These are phyloP conservation scores for Neodiprion fabricii DNA, from an alignment of 1,140 invertebrate species.

Conservation along the genomic window DNA sequence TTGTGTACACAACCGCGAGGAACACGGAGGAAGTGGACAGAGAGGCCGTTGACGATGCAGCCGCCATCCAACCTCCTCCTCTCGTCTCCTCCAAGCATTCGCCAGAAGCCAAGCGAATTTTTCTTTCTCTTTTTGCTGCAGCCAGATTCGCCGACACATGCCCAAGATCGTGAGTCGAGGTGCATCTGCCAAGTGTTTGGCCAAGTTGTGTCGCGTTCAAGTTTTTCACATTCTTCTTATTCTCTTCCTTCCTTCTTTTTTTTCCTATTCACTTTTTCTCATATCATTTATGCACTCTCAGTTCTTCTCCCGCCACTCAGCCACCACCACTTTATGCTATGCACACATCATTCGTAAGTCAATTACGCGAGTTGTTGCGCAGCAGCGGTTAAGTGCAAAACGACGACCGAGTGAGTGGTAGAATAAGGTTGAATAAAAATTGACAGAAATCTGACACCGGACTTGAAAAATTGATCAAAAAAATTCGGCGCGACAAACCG, in stretches of 20 bases:
- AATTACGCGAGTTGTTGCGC: neutral
- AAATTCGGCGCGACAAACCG: neutral
- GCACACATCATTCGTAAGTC: neutral
- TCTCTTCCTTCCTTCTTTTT: neutral
- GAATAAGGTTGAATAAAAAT: too few species aligned
- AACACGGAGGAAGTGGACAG: neutral
- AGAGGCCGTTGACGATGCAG: neutral
- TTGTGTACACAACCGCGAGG: neutral
- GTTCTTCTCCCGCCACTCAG: neutral
- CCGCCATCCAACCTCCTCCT: neutral
- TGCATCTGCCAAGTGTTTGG: slow-evolving; percentile 3
- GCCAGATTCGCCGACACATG: neutral
- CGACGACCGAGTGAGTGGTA: neutral
- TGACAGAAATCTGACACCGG: too few species aligned
- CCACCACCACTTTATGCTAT: neutral
- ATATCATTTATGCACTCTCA: neutral
- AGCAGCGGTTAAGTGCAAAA: neutral
- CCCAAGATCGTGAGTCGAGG: neutral
- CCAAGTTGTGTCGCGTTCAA: neutral
- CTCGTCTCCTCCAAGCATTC: neutral
- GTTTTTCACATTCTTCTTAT: neutral
- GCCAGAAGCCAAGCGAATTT: neutral
- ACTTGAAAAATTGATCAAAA: too few species aligned
- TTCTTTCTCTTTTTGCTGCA: neutral
- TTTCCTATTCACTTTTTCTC: neutral